Evolutionary conservation across 2,888 invertebrate genomes (phyloP).

Genomic region (Trileptium ribeirensis): DNA sequence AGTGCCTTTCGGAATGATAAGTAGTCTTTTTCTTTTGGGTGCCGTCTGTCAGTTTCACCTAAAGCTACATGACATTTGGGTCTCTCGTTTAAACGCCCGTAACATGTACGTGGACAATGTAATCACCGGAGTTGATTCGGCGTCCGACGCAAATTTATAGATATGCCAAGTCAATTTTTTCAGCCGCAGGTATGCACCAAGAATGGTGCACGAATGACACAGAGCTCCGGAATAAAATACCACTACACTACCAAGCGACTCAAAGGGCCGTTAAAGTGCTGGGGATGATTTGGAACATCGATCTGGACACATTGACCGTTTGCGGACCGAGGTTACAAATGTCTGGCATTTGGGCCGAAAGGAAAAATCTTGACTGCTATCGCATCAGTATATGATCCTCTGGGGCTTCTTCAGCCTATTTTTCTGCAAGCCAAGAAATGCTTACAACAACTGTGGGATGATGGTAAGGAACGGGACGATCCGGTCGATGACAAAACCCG

Average conservation of each 20-base stretch:
- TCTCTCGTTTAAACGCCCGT: background rate
- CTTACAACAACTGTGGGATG: slow-evolving; percentile 40
- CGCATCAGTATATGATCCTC: slow-evolving; percentile 38
- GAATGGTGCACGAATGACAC: slow-evolving; percentile 18
- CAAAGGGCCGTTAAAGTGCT: slow-evolving; percentile 5
- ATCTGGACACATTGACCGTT: slow-evolving; percentile 11
- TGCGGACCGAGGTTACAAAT: slow-evolving; percentile 11
- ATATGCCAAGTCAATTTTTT: slow-evolving; percentile 29
- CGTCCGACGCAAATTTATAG: slow-evolving; percentile 21
- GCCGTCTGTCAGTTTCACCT: slow-evolving; percentile 5
- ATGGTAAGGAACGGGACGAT: slow-evolving; percentile 38
- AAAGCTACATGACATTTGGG: background rate
- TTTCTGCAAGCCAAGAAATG: slow-evolving; percentile 34
- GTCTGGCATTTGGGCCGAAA: background rate
- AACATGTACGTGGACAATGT: slow-evolving; percentile 36
- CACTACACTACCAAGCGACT: background rate
- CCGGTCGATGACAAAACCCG: slow-evolving; percentile 20
- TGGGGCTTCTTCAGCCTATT: slow-evolving; percentile 33
- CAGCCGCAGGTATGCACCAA: slow-evolving; percentile 4
- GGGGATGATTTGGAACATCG: slow-evolving; percentile 13
- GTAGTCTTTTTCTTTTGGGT: slow-evolving; percentile 12
- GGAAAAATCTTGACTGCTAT: no score
- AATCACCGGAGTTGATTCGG: background rate
- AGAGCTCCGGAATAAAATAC: background rate
- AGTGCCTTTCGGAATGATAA: background rate